Evolutionary conservation across 1,140 invertebrate genomes (phyloP), one percentile per base, ranked within the genome.

Genomic region (Drosophila tsacasi): DNA sequence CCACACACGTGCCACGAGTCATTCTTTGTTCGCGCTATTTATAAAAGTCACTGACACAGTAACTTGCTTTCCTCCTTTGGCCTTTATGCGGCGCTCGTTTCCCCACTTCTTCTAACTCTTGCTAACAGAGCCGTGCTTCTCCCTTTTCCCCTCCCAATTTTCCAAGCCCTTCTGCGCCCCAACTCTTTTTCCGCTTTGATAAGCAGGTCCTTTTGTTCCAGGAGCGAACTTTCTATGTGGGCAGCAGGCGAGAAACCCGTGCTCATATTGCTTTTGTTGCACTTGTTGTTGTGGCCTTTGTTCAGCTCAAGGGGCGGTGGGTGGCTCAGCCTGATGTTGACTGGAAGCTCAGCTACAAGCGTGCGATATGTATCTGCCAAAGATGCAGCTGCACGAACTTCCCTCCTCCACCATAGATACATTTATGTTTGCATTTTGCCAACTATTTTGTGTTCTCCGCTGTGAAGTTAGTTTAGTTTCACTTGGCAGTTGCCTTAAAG

Each of bases 181-280:
- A 90, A 89, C 84, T 89, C 84, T 89, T 89, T 90, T 89, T 89
- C 84, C 84, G 85, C 84, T 90, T 89, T 89, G 84, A 90, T 89
- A 89, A 81, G 81, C 84, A 89, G 79, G 78, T 81, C 78, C 84
- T 89, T 85, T 89, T 89, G 84, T 89, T 87, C 84, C 84, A 75
- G 68, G 40, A 52, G 58, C 58, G 62, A 81, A 78, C 63, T 85
- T 85, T 85, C 67, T 74, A 81, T 86, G 76, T 86, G 67, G 76
- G 68, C 68, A 71, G 72, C 49, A 78, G 63, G 69, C 39, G 32
- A 74, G 71, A 80, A 79, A 82, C 73, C 81, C 78, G 68, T 82
- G 69, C 49, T 78, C 61, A 85, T 67, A 81, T 74, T 86, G 61
- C 83, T 76, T 85, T 83, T 80, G 83, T 87, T 83, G 55, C 67